Evolutionary conservation across 2,888 invertebrate species (phyloP).

Genomic region (Zygogramma bicolorata): DNA sequence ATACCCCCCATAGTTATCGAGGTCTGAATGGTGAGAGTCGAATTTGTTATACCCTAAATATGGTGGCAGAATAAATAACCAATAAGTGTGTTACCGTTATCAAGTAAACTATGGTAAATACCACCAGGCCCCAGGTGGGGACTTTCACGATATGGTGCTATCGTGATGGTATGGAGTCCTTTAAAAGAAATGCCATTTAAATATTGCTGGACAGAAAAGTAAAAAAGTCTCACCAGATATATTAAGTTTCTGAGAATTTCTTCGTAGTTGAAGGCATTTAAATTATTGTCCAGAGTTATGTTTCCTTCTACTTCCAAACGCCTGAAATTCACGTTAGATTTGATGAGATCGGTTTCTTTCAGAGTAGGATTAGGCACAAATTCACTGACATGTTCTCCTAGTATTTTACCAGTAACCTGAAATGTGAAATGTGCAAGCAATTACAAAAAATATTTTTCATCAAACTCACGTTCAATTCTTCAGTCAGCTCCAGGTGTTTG

Average conservation of each 20-base stretch:
- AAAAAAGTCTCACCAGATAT: constrained; percentile 58
- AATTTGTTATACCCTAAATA: too few species aligned
- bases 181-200: too few species aligned
- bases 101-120: too few species aligned
- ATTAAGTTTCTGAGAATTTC: constrained; percentile 67
- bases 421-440: constrained; percentile 31
- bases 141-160: too few species aligned
- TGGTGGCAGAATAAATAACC: too few species aligned
- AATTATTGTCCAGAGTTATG: constrained; percentile 64
- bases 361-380: constrained; percentile 68
- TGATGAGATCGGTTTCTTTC: constrained; percentile 63
- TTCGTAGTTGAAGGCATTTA: constrained; percentile 65
- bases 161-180: too few species aligned
- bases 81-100: too few species aligned
- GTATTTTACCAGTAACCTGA: constrained; percentile 68
- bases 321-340: constrained; percentile 67
- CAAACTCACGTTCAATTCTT: constrained; percentile 66
- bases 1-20: too few species aligned
- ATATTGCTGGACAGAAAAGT: neutral
- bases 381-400: constrained; percentile 64
- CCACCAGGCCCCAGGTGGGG: too few species aligned
- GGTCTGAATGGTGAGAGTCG: too few species aligned
- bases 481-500: constrained; percentile 68
- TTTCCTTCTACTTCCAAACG: constrained; percentile 69
- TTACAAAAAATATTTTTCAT: neutral